Percentiles rank a stretch among this genome's conserved stretches.
These are phyloP conservation scores for Drepanosiphum platanoidis DNA, from an alignment of 2,888 invertebrate species.

Conservation along the genomic window DNA sequence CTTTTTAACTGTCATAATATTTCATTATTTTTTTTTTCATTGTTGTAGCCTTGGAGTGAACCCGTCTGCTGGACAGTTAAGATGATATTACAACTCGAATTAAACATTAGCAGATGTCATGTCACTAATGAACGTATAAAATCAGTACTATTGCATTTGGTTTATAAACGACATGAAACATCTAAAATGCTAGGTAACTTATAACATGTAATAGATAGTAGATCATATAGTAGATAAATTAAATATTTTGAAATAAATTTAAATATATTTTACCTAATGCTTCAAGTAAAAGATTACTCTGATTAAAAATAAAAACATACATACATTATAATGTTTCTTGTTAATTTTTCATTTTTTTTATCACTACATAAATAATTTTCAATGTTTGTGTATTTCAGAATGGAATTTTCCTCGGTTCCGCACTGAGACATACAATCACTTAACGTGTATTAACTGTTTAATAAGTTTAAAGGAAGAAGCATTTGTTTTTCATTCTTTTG, in stretches of 20 bases:
- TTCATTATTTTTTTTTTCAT: background rate
- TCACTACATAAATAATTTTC: background rate
- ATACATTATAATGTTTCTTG: background rate
- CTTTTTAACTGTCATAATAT: background rate
- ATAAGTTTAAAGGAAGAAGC: slow-evolving; percentile 77
- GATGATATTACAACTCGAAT: slow-evolving; percentile 64
- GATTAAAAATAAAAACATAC: background rate
- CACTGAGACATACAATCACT: slow-evolving; percentile 71
- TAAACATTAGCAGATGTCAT: slow-evolving; percentile 60
- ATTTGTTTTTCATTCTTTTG: slow-evolving; percentile 75
- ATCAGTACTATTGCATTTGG: slow-evolving; percentile 39
- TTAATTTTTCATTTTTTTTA: background rate
- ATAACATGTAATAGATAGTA: background rate
- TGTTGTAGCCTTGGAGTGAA: slow-evolving; percentile 64
- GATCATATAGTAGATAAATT: background rate
- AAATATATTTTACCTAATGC: background rate
- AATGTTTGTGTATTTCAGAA: slow-evolving; percentile 63
- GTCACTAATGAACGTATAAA: slow-evolving; percentile 49
- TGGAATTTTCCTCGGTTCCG: slow-evolving; percentile 67
- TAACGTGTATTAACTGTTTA: slow-evolving; percentile 74
- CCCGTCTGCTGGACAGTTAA: slow-evolving; percentile 65
- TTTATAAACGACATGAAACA: slow-evolving; percentile 57
- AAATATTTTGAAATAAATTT: background rate
- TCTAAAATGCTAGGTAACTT: slow-evolving; percentile 32
- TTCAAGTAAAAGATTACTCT: background rate